Percentiles rank a stretch among this genome's conserved stretches.
These are phyloP conservation scores for Bhutanitis thaidina DNA, from an alignment of 2,888 invertebrate genomes.

Conservation along the genomic window DNA sequence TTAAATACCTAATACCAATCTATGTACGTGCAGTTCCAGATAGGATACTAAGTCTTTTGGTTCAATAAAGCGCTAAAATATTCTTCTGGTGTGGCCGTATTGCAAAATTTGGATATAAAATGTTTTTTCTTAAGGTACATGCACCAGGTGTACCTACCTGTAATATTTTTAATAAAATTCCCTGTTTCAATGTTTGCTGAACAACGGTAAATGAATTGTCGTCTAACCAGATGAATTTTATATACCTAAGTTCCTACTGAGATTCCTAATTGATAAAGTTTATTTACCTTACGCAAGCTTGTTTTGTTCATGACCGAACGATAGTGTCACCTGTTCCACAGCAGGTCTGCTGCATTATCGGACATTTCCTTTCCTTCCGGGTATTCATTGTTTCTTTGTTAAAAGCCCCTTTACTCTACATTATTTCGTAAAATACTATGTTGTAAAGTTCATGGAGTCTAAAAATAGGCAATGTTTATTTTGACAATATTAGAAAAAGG, in stretches of 20 bases:
- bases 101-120: too few species aligned
- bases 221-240: not conserved
- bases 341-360: not conserved
- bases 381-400: not conserved
- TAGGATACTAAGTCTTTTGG: too few species aligned
- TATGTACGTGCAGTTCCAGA: too few species aligned
- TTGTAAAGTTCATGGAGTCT: too few species aligned
- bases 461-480: too few species aligned
- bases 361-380: not conserved
- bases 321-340: not conserved
- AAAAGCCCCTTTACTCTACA: too few species aligned
- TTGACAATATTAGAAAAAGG: too few species aligned
- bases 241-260: not conserved
- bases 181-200: not conserved
- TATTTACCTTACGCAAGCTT: constrained; percentile 2
- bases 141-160: not conserved
- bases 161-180: not conserved
- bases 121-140: not conserved
- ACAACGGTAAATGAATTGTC: not conserved
- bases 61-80: too few species aligned
- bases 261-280: constrained; percentile 1
- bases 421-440: too few species aligned
- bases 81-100: too few species aligned
- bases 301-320: not conserved
- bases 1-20: too few species aligned